Evolutionary conservation across 1,140 invertebrate genomes (phyloP), one percentile per base, ranked within the genome.

Genomic region (Heliothis subflexa): DNA sequence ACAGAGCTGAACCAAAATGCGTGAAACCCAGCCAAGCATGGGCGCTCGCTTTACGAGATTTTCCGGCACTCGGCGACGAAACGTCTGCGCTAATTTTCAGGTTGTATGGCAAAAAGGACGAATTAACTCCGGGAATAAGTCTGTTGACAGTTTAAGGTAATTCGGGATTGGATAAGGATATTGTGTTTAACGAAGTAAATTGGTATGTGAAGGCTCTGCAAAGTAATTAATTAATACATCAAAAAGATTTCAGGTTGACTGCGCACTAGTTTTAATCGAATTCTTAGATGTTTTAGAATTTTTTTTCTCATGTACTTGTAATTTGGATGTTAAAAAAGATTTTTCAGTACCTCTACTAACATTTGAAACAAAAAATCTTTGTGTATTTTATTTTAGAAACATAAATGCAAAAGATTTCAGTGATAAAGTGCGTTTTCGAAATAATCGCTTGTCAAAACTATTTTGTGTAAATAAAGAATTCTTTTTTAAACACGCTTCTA

Each of bases 21-120:
- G 55, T 74, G 71, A 74, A 61, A 61, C 10, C 18, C 71, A 74
- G 40, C 71, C 28, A 47, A 59, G 71, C 71, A 33, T 59, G 55
- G 40, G 21, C 62, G 40, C 47, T 74, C 45, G 33, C 71, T 74
- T 74, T 59, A 74, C 71, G 71, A 61, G 71, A 74, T 74, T 74
- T 74, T 74, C 55, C 33, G 71, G 55, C 14, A 45, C 55, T 59
- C 54, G 7, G 13, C 14, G 16, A 4, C 28, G 16, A 21, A 1
- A 28, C 57, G 71, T 40, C 68, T 33, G 14, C 52, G 50, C 45
- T 70, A 70, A 70, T 70, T 70, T 70, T 70, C 18, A 70, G 66
- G 47, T 70, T 14, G 21, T n/a, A 21, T n/a, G 33, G 66, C 49
- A 71, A 71, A 71, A 71, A 71, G 49, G 68, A 71, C n/a, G 28